Conservation (phyloP, 1,140 invertebrate genomes). For the Leptopilina boulardi region DNA sequence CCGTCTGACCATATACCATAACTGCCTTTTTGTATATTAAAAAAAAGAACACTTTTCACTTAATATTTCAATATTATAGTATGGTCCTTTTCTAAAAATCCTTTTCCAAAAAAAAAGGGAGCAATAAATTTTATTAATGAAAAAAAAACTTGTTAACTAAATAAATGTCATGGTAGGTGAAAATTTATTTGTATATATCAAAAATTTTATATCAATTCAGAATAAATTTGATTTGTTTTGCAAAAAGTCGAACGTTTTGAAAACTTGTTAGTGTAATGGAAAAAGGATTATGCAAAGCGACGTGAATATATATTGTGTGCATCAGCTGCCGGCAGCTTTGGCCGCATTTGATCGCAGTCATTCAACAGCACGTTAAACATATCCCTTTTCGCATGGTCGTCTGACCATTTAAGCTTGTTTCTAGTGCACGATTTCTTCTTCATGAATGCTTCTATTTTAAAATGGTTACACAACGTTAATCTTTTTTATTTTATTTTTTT, state of each 20-base stretch:
- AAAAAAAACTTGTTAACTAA: no score
- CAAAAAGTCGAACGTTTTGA: conserved; percentile 10
- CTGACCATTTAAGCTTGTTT: conserved; percentile 21
- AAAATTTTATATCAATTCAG: not conserved
- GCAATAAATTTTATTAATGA: no score
- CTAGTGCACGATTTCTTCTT: not conserved
- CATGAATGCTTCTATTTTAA: conserved; percentile 20
- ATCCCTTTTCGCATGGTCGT: conserved; percentile 7
- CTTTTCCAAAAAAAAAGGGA: no score
- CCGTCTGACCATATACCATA: conserved; percentile 16
- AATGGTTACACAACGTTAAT: not conserved
- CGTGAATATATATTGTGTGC: conserved; percentile 24
- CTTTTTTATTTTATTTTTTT: not conserved
- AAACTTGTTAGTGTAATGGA: conserved; percentile 33
- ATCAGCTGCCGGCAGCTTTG: conserved; percentile 24
- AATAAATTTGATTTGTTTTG: conserved; percentile 9
- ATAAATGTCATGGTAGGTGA: no score
- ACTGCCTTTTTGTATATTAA: not conserved
- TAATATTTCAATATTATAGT: no score
- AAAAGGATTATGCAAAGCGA: conserved; percentile 30
- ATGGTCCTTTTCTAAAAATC: no score
- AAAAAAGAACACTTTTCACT: no score
- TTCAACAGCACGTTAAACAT: conserved; percentile 26
- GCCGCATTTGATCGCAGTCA: conserved; percentile 25
- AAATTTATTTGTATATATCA: conserved; percentile 5